Evolutionary conservation across 1,140 invertebrate species (phyloP), one percentile per base, ranked within the genome.

Genomic region (Lutraria rhynchaena): DNA sequence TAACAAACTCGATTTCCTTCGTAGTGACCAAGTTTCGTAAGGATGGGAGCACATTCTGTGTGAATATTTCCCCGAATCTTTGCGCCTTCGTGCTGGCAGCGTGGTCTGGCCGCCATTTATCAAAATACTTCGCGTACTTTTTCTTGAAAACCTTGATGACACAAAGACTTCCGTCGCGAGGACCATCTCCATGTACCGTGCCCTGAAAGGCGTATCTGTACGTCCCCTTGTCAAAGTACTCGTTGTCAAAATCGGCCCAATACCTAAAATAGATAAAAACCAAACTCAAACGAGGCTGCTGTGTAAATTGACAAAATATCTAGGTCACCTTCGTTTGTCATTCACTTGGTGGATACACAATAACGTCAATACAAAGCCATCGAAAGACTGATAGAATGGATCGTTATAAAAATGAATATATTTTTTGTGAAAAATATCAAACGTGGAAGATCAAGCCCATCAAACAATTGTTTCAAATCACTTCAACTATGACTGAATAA

Each of bases 91-190:
- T 37, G 46, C 73, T 75, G 11, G 73, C 73, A 19, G 53, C 33
- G 35, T 60, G 41, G 22, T 75, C 73, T 24, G 73, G 73, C 1
- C 17, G 29, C 69, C 69, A 73, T 46, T 73, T 51, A 19, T 46
- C 69, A 29, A 75, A 75, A 41, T 44, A 61, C n/a, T 35, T 75
- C 15, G 41, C 63, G 15, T 58, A 60, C 33, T 67, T 33, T 31
- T 60, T 67, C 53, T 70, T 81, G 77, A 81, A 81, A 13, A 57
- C 63, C 41, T 81, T 81, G 19, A 49, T 81, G 37, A 70, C 63
- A 31, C 77, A 81, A 0, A 58, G 19, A 41, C 58, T 24, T 19
- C 77, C 77, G 31, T 81, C 31, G 0, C 49, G 31, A 13, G 73
- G 61, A 15, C 74, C 82, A 22, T 51, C 4, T n/a, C 63, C 61